Evolutionary conservation across 53 echinoderm and acorn worm species (phyloP), one percentile per base, ranked within the genome.

Genomic region (Luidia sarsii): DNA sequence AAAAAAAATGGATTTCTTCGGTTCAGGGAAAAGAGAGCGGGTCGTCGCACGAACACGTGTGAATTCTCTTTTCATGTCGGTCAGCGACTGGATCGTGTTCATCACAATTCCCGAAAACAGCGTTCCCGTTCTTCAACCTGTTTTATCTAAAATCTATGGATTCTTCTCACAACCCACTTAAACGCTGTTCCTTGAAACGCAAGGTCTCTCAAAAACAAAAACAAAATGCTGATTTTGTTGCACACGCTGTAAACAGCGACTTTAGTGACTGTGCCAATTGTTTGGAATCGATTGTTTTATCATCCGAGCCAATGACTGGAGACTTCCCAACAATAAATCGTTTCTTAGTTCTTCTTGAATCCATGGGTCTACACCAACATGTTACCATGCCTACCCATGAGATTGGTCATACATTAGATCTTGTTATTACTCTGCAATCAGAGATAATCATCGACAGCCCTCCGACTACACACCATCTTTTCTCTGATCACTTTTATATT

Each of bases 231-330:
- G 65, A 36, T 18, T 65, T 65, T 39, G 39, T 39, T 2, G 38
- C 35, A 5, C 38, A 65, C 38, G 65, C 65, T 21, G 38, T 35
- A 3, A 22, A 37, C 2, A 38, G 36, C 65, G 20, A 38, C 22
- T 15, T 64, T 19, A 9, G 5, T 38, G 64, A 64, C 10, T 64
- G 35, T 37, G 64, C 64, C 64, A 64, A n/a, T 18, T 64, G 20
- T 64, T 36, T 64, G 37, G 64, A 64, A 64, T 64, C 64, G 23
- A 38, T 64, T 64, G 20, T 64, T 21, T 64, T 36, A 64, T 64
- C 64, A 37, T 32, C 64, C 38, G 39, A 64, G 22, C 61, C 61
- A 61, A 46, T 46, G 8, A 46, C 46, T 46, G 46, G 46, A 8
- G 46, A 46, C 15, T 46, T 46, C 29, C 16, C 63, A 22, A 3